Conservation (phyloP, 1,140 invertebrate species). For the Drosophila nannoptera region DNA sequence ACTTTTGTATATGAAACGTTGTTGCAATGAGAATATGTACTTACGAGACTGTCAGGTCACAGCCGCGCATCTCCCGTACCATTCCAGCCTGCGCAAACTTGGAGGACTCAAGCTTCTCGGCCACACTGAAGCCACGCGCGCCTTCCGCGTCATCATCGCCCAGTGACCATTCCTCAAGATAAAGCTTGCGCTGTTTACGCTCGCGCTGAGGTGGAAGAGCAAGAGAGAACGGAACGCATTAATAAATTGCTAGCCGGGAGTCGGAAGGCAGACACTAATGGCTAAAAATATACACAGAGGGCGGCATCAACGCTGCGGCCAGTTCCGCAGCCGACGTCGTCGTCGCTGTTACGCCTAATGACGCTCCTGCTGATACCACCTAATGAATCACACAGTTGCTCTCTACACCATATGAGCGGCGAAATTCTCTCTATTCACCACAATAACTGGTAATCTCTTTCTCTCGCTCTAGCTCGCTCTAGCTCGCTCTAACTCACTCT, state of each 20-base stretch:
- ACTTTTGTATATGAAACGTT: no score
- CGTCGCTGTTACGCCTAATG: neutral
- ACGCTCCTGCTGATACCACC: constrained; percentile 50
- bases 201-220: constrained; percentile 84
- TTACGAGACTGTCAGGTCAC: constrained; percentile 86
- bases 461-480: neutral
- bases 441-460: constrained; percentile 11
- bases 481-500: neutral
- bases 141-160: constrained; percentile 96
- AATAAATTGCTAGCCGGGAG: constrained; percentile 35
- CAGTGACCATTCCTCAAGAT: constrained; percentile 94
- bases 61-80: constrained; percentile 92
- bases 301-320: constrained; percentile 35
- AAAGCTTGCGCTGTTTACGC: constrained; percentile 93
- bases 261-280: constrained; percentile 31
- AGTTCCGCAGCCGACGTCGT: constrained; percentile 14
- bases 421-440: constrained; percentile 25
- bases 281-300: constrained; percentile 65
- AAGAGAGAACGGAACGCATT: constrained; percentile 31
- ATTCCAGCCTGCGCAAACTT: constrained; percentile 88
- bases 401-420: constrained; percentile 17
- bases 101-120: constrained; percentile 93
- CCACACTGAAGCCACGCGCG: constrained; percentile 91
- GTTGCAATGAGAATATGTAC: constrained; percentile 33
- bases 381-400: constrained; percentile 56